Base-by-base conservation (phyloP, 2,888 invertebrate genomes). In the Heliconius hortense region DNA sequence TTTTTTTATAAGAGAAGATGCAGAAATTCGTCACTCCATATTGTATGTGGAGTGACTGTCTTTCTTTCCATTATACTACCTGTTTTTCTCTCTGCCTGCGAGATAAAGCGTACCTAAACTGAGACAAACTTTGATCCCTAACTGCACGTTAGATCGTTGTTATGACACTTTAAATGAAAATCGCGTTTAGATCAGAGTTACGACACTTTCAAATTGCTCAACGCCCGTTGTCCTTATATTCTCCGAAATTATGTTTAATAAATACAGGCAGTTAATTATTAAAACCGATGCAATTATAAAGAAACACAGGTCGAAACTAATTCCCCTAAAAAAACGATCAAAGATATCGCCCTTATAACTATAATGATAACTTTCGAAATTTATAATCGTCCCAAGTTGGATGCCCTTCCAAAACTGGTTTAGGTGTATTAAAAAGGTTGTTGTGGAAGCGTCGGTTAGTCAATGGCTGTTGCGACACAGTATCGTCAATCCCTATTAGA, bases 401-500 rank as follows among this genome's bases (percentile, higher is more conserved):
- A 62, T 39, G 71, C 60, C 71, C 71, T 71, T 62, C 39, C 26
- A 26, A 71, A 71, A 71, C 71, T 24, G 60, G 71, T 71, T 71
- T 71, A 21, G 21, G 60, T 60, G 26, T 60, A 71, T 39, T 56
- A 10, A 10, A 10, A 35, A n/a, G n/a, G 18, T 39, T 26, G 21
- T 39, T 66, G 39, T 39, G 24, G 70, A 59, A 53, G 21, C n/a
- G 31, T 56, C 56, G n/a, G 31, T 31, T 56, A 69, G 31, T 56
- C n/a, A 26, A 71, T 60, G 60, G 60, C 13, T 43, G 26, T 62
- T 71, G 31, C 39, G 21, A 26, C 59, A 71, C 8, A 31, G 31
- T n/a, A n/a, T 69, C 69, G 53, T 69, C 69, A 56, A 69, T 69
- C n/a, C 53, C 56, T 31, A 21, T 56, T 15, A 13, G 53, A 56